A percentile compares a stretch with the other conserved stretches of the same genome.
phyloP scores from a whole-genome alignment of 2,888 invertebrate species.

The Adelphocoris suturalis region DNA sequence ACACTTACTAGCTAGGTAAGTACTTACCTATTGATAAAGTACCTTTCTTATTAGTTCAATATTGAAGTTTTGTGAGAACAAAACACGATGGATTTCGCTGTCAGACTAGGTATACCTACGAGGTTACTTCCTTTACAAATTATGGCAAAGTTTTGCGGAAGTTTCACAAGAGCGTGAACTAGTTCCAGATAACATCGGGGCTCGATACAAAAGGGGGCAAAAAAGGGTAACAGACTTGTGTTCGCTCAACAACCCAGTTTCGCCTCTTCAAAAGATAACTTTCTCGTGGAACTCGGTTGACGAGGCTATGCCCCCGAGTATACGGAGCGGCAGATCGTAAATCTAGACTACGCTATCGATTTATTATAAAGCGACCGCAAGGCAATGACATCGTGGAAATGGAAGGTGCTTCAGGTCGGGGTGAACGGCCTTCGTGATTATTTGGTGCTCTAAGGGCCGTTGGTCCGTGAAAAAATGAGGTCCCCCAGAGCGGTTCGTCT shows the following conservation, averaged over 20 bases:
- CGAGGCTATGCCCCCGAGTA: not conserved
- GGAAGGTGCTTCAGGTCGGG: not conserved
- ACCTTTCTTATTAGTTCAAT: not conserved
- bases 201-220: too few relatives aligned
- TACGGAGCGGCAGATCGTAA: not conserved
- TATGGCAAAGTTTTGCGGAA: not conserved
- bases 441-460: not conserved
- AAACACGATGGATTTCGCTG: not conserved
- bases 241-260: not conserved
- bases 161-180: slow-evolving; percentile 5
- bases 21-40: too few relatives aligned
- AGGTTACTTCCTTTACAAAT: not conserved
- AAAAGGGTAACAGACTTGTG: not conserved
- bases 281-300: not conserved
- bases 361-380: not conserved
- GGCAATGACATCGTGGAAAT: not conserved
- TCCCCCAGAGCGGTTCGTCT: not conserved
- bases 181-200: not conserved
- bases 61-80: not conserved
- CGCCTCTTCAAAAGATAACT: not conserved
- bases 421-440: not conserved
- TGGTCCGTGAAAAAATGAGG: not conserved
- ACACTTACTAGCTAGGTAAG: too few relatives aligned
- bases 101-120: not conserved
- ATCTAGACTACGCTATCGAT: not conserved